Evolutionary conservation across 2,113 vertebrate species (phyloP).

Genomic region (Hemicordylus capensis): DNA sequence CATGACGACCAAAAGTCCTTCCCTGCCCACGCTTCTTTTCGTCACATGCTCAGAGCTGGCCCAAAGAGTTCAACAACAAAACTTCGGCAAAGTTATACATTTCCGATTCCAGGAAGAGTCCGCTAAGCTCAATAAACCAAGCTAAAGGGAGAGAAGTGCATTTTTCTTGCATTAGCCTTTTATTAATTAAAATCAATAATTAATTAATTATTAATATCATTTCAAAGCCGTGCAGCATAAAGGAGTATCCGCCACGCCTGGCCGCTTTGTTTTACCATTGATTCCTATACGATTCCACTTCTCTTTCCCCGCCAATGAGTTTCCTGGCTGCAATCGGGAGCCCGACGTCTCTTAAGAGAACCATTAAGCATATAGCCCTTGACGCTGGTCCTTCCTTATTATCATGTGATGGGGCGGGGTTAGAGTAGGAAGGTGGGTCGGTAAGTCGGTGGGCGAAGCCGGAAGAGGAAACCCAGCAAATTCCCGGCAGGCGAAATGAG

Average conservation of each 20-base stretch:
- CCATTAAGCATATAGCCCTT: accelerated
- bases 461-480: slow-evolving; percentile 20
- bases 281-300: neutral
- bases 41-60: neutral
- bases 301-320: neutral
- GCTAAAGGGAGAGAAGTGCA: too few relatives aligned
- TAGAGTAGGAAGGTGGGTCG: neutral
- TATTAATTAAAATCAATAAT: too few relatives aligned
- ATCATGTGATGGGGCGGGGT: neutral
- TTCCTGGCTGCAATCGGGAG: neutral
- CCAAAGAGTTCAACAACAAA: neutral
- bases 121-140: neutral
- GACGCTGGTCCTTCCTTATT: neutral
- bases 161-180: neutral
- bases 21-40: neutral
- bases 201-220: too few relatives aligned
- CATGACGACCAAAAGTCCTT: neutral
- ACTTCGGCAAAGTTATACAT: accelerated
- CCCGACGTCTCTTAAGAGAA: accelerated
- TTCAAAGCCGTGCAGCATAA: neutral
- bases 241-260: neutral
- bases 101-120: neutral
- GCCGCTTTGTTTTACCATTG: neutral
- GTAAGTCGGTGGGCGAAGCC: slow-evolving; percentile 12
- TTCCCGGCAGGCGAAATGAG: slow-evolving; percentile 23